Base-by-base conservation (phyloP, 2,113 vertebrate species). In the Hemichromis elongatus region DNA sequence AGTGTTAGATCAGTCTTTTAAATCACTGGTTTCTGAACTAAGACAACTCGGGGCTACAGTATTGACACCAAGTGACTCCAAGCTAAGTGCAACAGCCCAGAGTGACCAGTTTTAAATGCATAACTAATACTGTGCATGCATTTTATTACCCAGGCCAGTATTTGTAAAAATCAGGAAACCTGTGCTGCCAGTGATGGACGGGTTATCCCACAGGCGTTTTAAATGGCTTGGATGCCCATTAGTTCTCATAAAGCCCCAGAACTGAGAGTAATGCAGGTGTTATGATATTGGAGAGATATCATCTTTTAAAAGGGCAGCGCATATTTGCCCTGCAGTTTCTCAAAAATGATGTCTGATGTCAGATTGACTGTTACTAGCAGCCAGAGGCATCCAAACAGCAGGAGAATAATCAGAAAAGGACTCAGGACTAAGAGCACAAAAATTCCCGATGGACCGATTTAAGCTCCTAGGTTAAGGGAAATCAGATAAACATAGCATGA, bases 221-320 rank as follows among this genome's bases (percentile, higher is more conserved):
- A 77, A 86, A 90, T 88, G 33, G 89, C 87, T 85, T 26, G 35
- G 14, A 81, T 77, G 35, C 45, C 70, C 81, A 92, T 91, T 89
- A 90, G 59, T 52, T 19, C 28, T 84, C 13, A 59, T 24, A 81
- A 81, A 75, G 53, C 37, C 70, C 24, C 53, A 56, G 80, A 5
- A 6, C 66, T 73, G 54, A 85, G 81, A 79, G 47, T 81, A 55
- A 57, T 82, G 47, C 66, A 7, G 19, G 24, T 81, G 59, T 81
- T 87, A 90, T 90, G 70, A 84, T 18, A 78, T 19, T 28, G 54
- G 92, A 77, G 42, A 28, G 63, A 78, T 77, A 40, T 42, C 33
- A 26, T 73, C 78, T 85, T 88, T 89, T 77, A 77, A 88, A 90
- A 90, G 87, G 50, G 59, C 57, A 79, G 86, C 77, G 33, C 57